Evolutionary conservation across 2,888 invertebrate species (phyloP).

Genomic region (Tachina fera): DNA sequence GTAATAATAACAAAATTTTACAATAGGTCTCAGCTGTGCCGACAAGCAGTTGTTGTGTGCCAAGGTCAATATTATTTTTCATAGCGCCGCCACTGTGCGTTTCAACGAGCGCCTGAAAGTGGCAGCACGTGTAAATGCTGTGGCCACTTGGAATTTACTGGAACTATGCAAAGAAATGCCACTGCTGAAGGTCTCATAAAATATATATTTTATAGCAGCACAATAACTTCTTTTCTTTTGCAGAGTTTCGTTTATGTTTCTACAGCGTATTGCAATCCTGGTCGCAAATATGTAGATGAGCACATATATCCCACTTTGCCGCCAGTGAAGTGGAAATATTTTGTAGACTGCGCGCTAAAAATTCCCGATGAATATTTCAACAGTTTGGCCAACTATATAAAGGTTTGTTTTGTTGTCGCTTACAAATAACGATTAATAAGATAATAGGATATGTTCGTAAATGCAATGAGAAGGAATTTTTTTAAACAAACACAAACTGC

Average conservation of each 20-base stretch:
- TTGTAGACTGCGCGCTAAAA: slow-evolving; percentile 86
- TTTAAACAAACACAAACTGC: not conserved
- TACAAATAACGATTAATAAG: not conserved
- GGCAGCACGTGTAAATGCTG: slow-evolving; percentile 94
- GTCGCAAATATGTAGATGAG: slow-evolving; percentile 91
- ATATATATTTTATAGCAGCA: no score
- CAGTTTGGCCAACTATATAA: slow-evolving; percentile 84
- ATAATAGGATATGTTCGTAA: no score
- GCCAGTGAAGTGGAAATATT: slow-evolving; percentile 85
- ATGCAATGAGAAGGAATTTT: no score
- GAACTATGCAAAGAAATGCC: slow-evolving; percentile 92
- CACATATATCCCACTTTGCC: slow-evolving; percentile 90
- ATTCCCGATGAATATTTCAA: slow-evolving; percentile 86
- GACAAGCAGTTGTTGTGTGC: slow-evolving; percentile 86
- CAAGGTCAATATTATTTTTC: slow-evolving; percentile 93
- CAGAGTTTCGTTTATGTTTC: slow-evolving; percentile 94
- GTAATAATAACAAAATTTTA: not conserved
- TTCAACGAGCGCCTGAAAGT: slow-evolving; percentile 96
- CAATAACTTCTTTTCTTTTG: not conserved
- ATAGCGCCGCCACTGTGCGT: slow-evolving; percentile 97
- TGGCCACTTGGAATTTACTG: slow-evolving; percentile 93
- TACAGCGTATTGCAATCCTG: slow-evolving; percentile 98
- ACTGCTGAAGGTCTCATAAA: slow-evolving; percentile 86
- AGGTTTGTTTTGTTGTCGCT: slow-evolving; percentile 82
- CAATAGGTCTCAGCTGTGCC: slow-evolving; percentile 85